These are phyloP conservation scores for Heliconius ismenius DNA, from an alignment of 2,888 invertebrate species.

Conservation along the genomic window DNA sequence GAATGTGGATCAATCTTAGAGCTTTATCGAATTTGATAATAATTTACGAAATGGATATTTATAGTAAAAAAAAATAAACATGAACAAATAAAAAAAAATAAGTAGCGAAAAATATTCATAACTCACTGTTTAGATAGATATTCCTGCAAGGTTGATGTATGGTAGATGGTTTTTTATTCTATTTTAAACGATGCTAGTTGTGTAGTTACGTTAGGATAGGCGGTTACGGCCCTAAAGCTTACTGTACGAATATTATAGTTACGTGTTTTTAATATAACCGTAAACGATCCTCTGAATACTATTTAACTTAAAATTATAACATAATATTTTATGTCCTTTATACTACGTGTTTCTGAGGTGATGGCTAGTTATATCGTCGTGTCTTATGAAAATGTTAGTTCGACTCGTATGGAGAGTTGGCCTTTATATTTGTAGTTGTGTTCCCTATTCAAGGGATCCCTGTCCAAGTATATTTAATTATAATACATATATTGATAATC, in stretches of 20 bases:
- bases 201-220: slow-evolving; percentile 57
- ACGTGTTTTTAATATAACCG: slow-evolving; percentile 62
- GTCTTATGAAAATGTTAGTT: slow-evolving; percentile 51
- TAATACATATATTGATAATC: neutral
- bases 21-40: slow-evolving; percentile 83
- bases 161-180: slow-evolving; percentile 69
- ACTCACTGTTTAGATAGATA: slow-evolving; percentile 72
- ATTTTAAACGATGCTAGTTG: slow-evolving; percentile 79
- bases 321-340: slow-evolving; percentile 61
- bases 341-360: slow-evolving; percentile 42
- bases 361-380: slow-evolving; percentile 51
- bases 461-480: neutral
- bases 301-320: slow-evolving; percentile 59
- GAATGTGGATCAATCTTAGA: slow-evolving; percentile 81
- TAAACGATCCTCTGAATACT: slow-evolving; percentile 61
- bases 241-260: slow-evolving; percentile 71
- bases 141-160: slow-evolving; percentile 67
- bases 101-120: slow-evolving; percentile 57
- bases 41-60: slow-evolving; percentile 77
- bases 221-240: slow-evolving; percentile 71
- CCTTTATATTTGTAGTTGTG: neutral
- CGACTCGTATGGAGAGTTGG: slow-evolving; percentile 45
- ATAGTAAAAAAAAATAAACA: slow-evolving; percentile 56
- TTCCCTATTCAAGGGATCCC: neutral
- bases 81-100: slow-evolving; percentile 52